Base-by-base conservation (phyloP, 2,797 vertebrate species). In the Dryobates pubescens region DNA sequence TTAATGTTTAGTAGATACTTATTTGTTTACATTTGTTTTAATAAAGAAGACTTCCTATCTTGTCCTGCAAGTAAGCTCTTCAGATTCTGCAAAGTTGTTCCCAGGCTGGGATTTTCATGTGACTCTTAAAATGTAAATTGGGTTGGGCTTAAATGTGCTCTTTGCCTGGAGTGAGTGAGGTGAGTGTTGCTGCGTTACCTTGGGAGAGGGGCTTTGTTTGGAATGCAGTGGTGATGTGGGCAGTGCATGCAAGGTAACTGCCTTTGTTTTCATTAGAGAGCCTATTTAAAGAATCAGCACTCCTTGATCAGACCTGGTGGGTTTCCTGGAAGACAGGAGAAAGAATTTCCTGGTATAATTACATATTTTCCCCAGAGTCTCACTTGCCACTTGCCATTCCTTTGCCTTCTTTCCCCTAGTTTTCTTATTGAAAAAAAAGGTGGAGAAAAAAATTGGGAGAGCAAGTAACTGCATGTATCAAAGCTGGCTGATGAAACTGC, bases 271-370 rank as follows among this genome's bases (percentile, higher is more conserved):
- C 20, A 43, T 93, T 90, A 83, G 78, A 67, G 79, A 59, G 76
- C 63, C 90, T 96, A 75, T 95, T 96, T 96, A 94, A 95, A 88
- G 92, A 68, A 81, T 78, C 86, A 29, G 14, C 61, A 12, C 64
- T 94, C 57, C 95, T 93, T 95, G 92, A 73, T 94, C 90, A 86
- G 74, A 86, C 86, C 84, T 93, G 86, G 70, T 94, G 89, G 57
- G 82, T 96, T 96, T 96, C 95, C 93, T 96, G 94, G 84, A 95
- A 95, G 92, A 93, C 56, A 92, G 63, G 38, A 91, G 89, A 88
- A 92, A 70, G 89, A 93, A 94, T 94, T 95, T 96, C 93, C 93
- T 91, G 94, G 76, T 93, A 80, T 88, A 77, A 83, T 93, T 91
- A 59, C 51, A 34, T 78, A 22, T 26, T 93, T 20, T 94, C 90